Percentiles rank a stretch among this genome's conserved stretches.
Evolutionary conservation across 2,888 invertebrate genomes (phyloP).

Genomic region (Leptopilina syphax): DNA sequence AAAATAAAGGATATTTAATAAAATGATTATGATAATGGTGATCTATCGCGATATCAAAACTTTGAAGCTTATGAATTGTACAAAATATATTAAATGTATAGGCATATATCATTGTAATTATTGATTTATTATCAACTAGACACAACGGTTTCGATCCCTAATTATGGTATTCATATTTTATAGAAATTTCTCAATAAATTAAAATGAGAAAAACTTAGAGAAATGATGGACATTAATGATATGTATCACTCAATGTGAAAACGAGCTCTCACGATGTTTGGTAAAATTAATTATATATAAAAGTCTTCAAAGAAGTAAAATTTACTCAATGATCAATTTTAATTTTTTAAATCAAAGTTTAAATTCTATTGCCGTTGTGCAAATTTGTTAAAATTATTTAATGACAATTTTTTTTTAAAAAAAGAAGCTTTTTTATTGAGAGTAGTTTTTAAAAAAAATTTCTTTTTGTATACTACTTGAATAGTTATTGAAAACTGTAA

Average conservation of each 20-base stretch:
- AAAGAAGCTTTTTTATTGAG: background rate
- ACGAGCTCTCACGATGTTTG: constrained; percentile 43
- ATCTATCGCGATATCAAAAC: constrained; percentile 53
- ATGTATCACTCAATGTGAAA: constrained; percentile 53
- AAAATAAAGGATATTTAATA: constrained; percentile 24
- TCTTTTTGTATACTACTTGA: constrained; percentile 2
- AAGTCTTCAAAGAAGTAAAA: background rate
- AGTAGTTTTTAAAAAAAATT: constrained; percentile 4
- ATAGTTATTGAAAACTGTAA: background rate
- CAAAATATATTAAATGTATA: constrained; percentile 73
- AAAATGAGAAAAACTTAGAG: constrained; percentile 43
- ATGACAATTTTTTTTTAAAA: constrained; percentile 16
- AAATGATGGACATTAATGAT: constrained; percentile 42
- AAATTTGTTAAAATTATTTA: background rate
- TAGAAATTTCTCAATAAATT: constrained; percentile 53
- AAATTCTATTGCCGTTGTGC: background rate
- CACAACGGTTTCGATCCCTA: constrained; percentile 49
- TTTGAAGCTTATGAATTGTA: constrained; percentile 72
- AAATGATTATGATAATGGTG: constrained; percentile 50
- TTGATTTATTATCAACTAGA: constrained; percentile 49
- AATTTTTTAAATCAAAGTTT: background rate
- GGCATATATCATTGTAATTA: constrained; percentile 65
- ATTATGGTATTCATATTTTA: constrained; percentile 69
- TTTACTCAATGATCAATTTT: constrained; percentile 9
- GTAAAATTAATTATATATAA: background rate